These are phyloP conservation scores for Artibeus lituratus DNA, from an alignment of 2,797 vertebrate genomes.

Conservation along the genomic window DNA sequence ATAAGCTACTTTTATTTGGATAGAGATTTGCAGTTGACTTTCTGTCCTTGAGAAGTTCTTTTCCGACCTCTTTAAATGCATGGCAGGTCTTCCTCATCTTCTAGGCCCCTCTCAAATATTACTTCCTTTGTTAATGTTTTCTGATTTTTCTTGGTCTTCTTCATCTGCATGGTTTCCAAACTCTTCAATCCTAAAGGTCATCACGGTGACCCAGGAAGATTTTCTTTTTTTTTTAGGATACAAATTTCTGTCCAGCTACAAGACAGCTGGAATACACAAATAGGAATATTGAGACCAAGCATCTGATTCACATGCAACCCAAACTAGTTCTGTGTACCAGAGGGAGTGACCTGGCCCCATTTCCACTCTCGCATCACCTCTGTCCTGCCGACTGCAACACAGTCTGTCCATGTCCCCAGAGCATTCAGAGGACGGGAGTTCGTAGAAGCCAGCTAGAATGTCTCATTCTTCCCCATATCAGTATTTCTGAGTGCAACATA, in stretches of 20 bases:
- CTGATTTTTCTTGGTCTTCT: neutral
- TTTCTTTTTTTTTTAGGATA: neutral
- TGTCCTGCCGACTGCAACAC: neutral
- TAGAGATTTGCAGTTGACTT: neutral
- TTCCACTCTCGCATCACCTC: neutral
- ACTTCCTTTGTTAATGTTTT: neutral
- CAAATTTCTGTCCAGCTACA: neutral
- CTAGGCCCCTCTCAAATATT: neutral
- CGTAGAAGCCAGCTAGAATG: neutral
- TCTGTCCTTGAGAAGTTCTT: neutral
- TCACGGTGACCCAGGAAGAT: neutral
- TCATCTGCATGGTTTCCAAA: neutral
- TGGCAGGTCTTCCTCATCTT: neutral
- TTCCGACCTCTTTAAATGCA: neutral
- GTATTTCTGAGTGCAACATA: neutral
- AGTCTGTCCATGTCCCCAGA: neutral
- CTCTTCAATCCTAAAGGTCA: neutral
- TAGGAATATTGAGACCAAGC: neutral
- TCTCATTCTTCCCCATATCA: neutral
- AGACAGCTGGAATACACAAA: neutral
- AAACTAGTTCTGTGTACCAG: neutral
- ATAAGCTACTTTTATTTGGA: neutral
- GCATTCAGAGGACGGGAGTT: neutral
- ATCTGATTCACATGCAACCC: neutral
- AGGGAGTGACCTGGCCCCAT: neutral